A percentile compares a stretch with the other conserved stretches of the same genome.
Evolutionary conservation across 2,113 vertebrate genomes (phyloP).

Genomic region (Bufo bufo): DNA sequence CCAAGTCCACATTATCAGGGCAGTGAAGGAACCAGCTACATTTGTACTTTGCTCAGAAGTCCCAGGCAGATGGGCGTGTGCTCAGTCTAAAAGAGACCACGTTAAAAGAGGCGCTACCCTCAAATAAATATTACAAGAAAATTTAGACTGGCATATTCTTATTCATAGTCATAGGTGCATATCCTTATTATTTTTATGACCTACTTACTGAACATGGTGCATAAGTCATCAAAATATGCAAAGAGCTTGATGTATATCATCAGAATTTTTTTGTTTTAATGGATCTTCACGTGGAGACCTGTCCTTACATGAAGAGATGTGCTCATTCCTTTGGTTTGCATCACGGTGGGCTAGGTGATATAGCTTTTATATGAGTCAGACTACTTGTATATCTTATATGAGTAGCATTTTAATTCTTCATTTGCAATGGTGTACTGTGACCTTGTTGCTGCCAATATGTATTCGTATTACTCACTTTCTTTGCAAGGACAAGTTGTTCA

Average conservation of each 20-base stretch:
- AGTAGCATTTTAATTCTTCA: background rate
- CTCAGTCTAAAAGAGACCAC: too few species aligned
- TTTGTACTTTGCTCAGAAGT: too few species aligned
- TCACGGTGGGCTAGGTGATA: background rate
- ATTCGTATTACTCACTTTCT: constrained; percentile 26
- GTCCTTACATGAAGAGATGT: background rate
- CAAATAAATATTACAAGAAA: too few species aligned
- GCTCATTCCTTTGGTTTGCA: background rate
- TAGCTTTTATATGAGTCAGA: background rate
- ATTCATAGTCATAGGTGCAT: too few species aligned
- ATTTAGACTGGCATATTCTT: too few species aligned
- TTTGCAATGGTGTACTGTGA: background rate
- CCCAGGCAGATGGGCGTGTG: too few species aligned
- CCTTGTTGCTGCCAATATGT: background rate
- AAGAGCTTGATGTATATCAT: background rate
- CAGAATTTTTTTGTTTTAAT: background rate
- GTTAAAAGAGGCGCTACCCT: too few species aligned
- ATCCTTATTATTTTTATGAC: background rate
- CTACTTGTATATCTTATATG: background rate
- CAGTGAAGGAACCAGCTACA: too few species aligned
- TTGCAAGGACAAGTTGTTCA: constrained; percentile 9
- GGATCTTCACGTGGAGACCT: background rate
- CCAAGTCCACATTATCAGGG: too few species aligned
- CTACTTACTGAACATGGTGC: too few species aligned
- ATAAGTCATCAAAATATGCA: background rate